A percentile compares a stretch with the other conserved stretches of the same genome.
Evolutionary conservation across 2,797 vertebrate genomes (phyloP).

Genomic region (Bovichtus variegatus): DNA sequence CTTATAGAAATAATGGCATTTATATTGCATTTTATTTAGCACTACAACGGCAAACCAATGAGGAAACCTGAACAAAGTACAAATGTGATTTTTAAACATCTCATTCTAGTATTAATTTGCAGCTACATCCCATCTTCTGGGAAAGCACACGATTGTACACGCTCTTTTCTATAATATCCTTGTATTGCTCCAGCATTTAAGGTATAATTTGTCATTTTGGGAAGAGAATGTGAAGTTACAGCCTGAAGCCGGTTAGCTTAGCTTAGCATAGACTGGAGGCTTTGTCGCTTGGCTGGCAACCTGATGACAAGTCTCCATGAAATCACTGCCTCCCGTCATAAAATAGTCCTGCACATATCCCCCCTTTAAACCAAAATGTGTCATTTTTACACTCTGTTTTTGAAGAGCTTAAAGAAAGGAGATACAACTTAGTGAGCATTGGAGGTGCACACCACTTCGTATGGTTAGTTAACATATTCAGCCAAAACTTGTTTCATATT

Average conservation of each 20-base stretch:
- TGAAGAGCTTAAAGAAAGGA: no score
- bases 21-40: background rate
- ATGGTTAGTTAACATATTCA: background rate
- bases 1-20: background rate
- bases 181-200: background rate
- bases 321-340: no score
- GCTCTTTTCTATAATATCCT: background rate
- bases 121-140: background rate
- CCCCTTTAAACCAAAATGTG: no score
- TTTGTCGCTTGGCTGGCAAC: no score
- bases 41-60: background rate
- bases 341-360: no score
- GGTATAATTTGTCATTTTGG: background rate
- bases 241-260: background rate
- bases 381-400: no score
- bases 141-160: background rate
- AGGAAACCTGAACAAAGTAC: background rate
- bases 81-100: background rate
- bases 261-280: no score
- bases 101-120: background rate
- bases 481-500: background rate
- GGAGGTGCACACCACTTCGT: background rate
- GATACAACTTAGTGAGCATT: no score
- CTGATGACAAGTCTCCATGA: no score
- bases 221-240: background rate